phyloP scores from a whole-genome alignment of 1,140 invertebrate genomes.

The Lycorma delicatula region DNA sequence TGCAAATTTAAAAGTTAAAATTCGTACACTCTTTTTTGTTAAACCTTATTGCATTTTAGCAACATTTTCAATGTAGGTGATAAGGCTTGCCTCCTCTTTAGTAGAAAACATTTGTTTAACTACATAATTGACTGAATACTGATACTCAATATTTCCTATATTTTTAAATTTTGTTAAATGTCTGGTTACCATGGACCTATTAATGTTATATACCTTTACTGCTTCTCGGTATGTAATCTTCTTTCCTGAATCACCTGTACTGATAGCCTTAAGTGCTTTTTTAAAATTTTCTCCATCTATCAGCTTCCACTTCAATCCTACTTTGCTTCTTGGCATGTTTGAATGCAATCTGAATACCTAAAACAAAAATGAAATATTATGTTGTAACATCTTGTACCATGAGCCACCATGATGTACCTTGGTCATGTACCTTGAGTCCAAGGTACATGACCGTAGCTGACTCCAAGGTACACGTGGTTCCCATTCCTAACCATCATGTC shows the following conservation, averaged over 20 bases:
- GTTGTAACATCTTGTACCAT: neutral
- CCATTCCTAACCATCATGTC: no score
- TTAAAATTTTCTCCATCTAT: no score
- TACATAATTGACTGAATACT: neutral
- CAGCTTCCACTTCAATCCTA: no score
- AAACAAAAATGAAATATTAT: neutral
- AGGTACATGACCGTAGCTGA: no score
- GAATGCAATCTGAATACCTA: no score
- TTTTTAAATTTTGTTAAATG: neutral
- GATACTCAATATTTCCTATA: neutral
- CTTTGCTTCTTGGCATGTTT: no score
- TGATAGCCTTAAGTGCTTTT: no score
- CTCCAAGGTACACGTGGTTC: no score
- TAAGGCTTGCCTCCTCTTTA: neutral
- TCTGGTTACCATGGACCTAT: neutral
- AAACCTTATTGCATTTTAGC: neutral
- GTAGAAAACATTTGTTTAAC: neutral
- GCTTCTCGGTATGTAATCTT: neutral
- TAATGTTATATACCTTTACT: neutral
- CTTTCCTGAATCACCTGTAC: neutral
- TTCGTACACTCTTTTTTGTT: neutral
- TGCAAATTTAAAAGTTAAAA: neutral
- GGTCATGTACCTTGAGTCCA: no score
- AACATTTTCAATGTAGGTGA: neutral
- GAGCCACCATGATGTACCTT: no score